phyloP scores from a whole-genome alignment of 1,140 invertebrate genomes.

The Heliconius eleuchia region DNA sequence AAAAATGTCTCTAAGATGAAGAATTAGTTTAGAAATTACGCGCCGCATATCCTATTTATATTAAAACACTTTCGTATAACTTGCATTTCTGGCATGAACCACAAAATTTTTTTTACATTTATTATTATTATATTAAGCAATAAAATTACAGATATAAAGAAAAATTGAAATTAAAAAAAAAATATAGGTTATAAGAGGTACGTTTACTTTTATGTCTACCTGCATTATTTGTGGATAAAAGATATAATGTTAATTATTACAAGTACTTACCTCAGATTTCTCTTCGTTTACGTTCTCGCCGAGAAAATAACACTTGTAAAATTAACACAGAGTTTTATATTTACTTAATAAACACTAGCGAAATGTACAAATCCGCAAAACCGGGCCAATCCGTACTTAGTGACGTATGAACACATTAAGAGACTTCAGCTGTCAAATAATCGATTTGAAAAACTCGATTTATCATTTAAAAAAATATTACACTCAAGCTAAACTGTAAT shows the following conservation, averaged over 20 bases:
- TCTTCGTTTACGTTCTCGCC: constrained; percentile 38
- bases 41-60: constrained; percentile 12
- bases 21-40: constrained; percentile 1
- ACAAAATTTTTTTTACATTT: background rate
- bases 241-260: constrained; percentile 11
- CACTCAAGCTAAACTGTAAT: background rate
- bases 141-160: background rate
- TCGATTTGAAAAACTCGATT: constrained; percentile 17
- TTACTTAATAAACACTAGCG: constrained; percentile 69
- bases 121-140: background rate
- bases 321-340: constrained; percentile 72
- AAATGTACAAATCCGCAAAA: constrained; percentile 54
- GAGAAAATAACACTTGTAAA: constrained; percentile 67
- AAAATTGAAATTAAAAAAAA: constrained; percentile 18
- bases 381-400: constrained; percentile 52
- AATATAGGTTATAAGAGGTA: constrained; percentile 52
- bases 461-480: background rate
- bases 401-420: constrained; percentile 32
- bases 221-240: constrained; percentile 22
- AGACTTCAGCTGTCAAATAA: constrained; percentile 44
- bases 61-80: background rate
- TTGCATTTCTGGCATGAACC: too few species aligned
- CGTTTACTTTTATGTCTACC: constrained; percentile 23
- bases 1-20: background rate
- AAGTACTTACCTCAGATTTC: constrained; percentile 52